Conservation (phyloP, 2,113 vertebrate species). For the Sander lucioperca region DNA sequence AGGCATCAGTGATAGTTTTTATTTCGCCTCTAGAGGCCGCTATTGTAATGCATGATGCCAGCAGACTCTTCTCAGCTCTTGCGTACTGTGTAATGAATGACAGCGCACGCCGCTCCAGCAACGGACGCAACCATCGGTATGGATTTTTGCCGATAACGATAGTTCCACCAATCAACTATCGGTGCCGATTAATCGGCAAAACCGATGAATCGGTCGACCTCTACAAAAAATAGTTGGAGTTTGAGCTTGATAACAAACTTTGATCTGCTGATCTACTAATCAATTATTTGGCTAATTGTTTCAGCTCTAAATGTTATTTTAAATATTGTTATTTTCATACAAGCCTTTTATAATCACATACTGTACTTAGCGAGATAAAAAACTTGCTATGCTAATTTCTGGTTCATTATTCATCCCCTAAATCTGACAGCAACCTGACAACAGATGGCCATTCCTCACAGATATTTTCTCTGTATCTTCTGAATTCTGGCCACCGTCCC, state of each 20-base stretch:
- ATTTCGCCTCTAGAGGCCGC: too few species aligned
- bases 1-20: too few species aligned
- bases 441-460: constrained; percentile 5
- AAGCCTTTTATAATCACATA: background rate
- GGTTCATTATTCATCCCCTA: constrained; percentile 34
- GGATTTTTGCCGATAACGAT: too few species aligned
- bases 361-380: background rate
- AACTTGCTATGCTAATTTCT: constrained; percentile 1
- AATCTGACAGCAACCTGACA: constrained; percentile 35
- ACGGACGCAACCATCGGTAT: too few species aligned
- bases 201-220: too few species aligned
- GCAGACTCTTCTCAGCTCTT: too few species aligned
- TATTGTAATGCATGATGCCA: too few species aligned
- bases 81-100: too few species aligned
- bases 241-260: background rate
- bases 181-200: too few species aligned
- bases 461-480: background rate
- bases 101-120: too few species aligned
- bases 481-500: constrained; percentile 7
- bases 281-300: background rate
- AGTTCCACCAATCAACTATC: too few species aligned
- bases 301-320: background rate
- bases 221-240: background rate
- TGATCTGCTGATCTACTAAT: background rate
- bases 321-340: background rate